phyloP scores from a whole-genome alignment of 2,888 invertebrate species.

The Charanyca ferruginea region DNA sequence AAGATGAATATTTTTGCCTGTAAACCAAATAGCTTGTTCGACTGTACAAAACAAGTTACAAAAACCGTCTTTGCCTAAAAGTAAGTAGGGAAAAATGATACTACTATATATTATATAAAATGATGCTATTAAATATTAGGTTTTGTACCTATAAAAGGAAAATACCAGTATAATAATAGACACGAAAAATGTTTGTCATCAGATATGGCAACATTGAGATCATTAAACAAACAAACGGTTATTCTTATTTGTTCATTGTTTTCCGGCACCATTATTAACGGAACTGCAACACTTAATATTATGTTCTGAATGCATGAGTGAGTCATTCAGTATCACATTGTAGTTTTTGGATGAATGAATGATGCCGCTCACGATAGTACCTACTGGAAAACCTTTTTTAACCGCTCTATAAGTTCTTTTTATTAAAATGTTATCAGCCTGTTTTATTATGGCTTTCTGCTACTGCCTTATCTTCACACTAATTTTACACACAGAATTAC shows the following conservation, averaged over 20 bases:
- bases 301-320: slow-evolving; percentile 7
- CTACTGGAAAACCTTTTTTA: too few relatives aligned
- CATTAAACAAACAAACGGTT: slow-evolving; percentile 24
- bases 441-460: slow-evolving; percentile 6
- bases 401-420: too few relatives aligned
- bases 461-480: slow-evolving; percentile 39
- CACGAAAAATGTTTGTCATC: slow-evolving; percentile 12
- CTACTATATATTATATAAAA: background rate
- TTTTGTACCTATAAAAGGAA: slow-evolving; percentile 4
- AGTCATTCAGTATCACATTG: slow-evolving; percentile 20
- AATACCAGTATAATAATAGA: background rate
- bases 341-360: slow-evolving; percentile 1
- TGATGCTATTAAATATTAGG: background rate
- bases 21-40: too few relatives aligned
- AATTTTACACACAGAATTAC: slow-evolving; percentile 17
- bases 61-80: too few relatives aligned
- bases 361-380: background rate
- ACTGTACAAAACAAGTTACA: too few relatives aligned
- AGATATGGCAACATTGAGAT: slow-evolving; percentile 23
- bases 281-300: slow-evolving; percentile 22
- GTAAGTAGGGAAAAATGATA: background rate
- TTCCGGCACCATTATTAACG: slow-evolving; percentile 18
- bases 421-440: slow-evolving; percentile 27
- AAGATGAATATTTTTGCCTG: too few relatives aligned
- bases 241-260: slow-evolving; percentile 24